A percentile compares a stretch with the other conserved stretches of the same genome.
Conservation (phyloP, 1,140 invertebrate genomes). For the Euura saliciscinereae region DNA sequence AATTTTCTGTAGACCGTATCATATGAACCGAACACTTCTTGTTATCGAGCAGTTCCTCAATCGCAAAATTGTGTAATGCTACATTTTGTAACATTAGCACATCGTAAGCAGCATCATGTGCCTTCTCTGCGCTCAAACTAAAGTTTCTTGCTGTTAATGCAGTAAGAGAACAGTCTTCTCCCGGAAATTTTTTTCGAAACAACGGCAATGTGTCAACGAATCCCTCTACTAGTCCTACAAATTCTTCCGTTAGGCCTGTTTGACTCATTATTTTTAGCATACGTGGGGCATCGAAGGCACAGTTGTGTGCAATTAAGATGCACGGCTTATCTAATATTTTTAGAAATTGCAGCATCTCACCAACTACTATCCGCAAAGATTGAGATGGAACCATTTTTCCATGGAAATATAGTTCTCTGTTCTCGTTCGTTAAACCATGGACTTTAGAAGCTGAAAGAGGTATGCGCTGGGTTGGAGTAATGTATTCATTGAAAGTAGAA, state of each 20-base stretch:
- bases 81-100: constrained; percentile 13
- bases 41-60: neutral
- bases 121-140: neutral
- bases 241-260: constrained; percentile 9
- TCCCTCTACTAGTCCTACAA: constrained; percentile 11
- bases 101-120: constrained; percentile 19
- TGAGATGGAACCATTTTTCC: neutral
- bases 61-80: constrained; percentile 10
- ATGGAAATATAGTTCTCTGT: too few relatives aligned
- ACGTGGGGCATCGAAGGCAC: constrained; percentile 19
- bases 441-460: too few relatives aligned
- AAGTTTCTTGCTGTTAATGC: constrained; percentile 4
- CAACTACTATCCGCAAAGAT: neutral
- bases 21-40: constrained; percentile 1
- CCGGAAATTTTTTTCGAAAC: constrained; percentile 19
- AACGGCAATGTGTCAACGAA: constrained; percentile 20
- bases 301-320: constrained; percentile 23
- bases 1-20: neutral
- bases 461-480: too few relatives aligned
- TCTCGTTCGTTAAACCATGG: too few relatives aligned
- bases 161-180: neutral
- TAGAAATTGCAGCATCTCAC: constrained; percentile 14
- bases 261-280: constrained; percentile 16
- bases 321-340: constrained; percentile 1
- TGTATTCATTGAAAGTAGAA: too few relatives aligned